phyloP scores from a whole-genome alignment of 2,113 vertebrate species.

The Chaetura pelagica region DNA sequence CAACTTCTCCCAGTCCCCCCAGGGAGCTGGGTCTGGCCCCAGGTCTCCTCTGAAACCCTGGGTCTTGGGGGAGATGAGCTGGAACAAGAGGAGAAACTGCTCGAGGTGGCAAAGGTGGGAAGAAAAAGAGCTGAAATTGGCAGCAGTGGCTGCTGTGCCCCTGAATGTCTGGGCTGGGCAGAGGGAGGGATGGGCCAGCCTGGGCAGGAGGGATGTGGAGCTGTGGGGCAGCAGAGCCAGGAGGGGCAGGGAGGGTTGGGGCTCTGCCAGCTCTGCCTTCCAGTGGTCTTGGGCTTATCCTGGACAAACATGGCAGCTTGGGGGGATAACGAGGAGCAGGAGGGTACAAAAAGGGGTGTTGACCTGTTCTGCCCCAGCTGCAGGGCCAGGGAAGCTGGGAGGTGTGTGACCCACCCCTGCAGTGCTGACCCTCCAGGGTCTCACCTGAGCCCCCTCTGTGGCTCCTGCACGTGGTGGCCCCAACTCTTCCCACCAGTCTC shows the following conservation, averaged over 20 bases:
- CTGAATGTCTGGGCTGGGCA: background rate
- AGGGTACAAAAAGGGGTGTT: background rate
- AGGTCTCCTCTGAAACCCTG: conserved; percentile 5
- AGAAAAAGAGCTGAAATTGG: background rate
- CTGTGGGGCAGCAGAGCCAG: background rate
- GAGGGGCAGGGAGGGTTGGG: background rate
- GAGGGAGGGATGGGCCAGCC: conserved; percentile 36
- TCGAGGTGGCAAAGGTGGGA: background rate
- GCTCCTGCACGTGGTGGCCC: rapidly evolving
- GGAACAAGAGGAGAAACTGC: background rate
- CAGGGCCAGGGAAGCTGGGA: background rate
- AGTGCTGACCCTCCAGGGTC: background rate
- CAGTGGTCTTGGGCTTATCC: background rate
- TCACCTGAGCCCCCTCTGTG: background rate
- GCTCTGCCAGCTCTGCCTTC: background rate
- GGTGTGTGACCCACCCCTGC: background rate
- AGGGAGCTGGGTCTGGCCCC: background rate
- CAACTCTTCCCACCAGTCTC: background rate
- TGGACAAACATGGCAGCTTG: background rate
- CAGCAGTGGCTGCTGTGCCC: conserved; percentile 34
- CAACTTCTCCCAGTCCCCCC: background rate
- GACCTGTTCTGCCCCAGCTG: background rate
- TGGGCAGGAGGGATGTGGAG: background rate
- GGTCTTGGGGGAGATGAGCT: background rate
- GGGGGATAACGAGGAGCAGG: background rate